A percentile compares a stretch with the other conserved stretches of the same genome.
Evolutionary conservation across 2,888 invertebrate genomes (phyloP).

Genomic region (Hemistola chrysoprasaria): DNA sequence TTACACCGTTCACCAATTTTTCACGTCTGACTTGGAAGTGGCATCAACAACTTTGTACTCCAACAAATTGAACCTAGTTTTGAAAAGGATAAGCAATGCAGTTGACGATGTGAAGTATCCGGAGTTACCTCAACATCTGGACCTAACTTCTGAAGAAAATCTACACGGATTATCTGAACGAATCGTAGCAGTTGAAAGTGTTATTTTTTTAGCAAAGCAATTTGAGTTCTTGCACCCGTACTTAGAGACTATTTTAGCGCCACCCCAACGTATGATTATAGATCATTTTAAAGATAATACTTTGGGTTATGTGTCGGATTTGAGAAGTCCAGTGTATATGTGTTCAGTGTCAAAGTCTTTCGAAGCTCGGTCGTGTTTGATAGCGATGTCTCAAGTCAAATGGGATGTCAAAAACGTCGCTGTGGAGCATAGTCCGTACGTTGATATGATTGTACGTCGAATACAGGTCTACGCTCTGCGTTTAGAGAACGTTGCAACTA

Average conservation of each 20-base stretch:
- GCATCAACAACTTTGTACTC: conserved; percentile 83
- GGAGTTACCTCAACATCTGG: conserved; percentile 54
- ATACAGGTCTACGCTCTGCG: conserved; percentile 90
- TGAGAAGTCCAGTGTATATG: conserved; percentile 93
- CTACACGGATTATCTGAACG: conserved; percentile 93
- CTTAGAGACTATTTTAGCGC: conserved; percentile 91
- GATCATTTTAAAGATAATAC: conserved; percentile 89
- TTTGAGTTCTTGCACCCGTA: conserved; percentile 92
- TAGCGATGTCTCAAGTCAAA: conserved; percentile 95
- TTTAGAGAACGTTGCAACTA: conserved; percentile 86
- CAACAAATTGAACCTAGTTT: conserved; percentile 86
- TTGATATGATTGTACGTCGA: conserved; percentile 88
- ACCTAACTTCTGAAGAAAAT: conserved; percentile 81
- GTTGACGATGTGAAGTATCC: conserved; percentile 53
- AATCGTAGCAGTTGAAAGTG: conserved; percentile 95
- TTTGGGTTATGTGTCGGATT: conserved; percentile 86
- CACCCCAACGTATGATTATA: conserved; percentile 85
- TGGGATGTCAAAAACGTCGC: conserved; percentile 98
- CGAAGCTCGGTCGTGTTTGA: conserved; percentile 88
- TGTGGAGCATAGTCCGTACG: conserved; percentile 95
- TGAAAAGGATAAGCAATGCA: conserved; percentile 89
- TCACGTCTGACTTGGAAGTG: conserved; percentile 87
- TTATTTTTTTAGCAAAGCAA: conserved; percentile 94
- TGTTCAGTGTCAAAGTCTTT: conserved; percentile 91
- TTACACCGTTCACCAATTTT: conserved; percentile 93